Evolutionary conservation across 2,797 vertebrate genomes (phyloP).

Genomic region (Myripristis jacobus): DNA sequence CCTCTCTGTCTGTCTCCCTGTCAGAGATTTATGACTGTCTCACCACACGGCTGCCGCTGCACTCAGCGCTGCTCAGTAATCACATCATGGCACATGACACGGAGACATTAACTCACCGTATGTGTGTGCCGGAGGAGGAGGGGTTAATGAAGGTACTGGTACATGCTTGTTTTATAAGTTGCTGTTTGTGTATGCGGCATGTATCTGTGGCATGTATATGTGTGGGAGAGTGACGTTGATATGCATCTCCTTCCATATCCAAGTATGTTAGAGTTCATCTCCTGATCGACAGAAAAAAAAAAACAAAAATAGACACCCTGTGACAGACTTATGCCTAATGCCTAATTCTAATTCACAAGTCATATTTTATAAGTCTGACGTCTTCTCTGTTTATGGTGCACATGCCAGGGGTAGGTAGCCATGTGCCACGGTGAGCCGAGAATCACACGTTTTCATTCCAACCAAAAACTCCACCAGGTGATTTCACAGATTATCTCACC

Average conservation of each 20-base stretch:
- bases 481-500: too few relatives aligned
- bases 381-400: constrained; percentile 44
- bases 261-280: constrained; percentile 12
- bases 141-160: neutral
- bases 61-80: constrained; percentile 51
- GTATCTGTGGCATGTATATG: neutral
- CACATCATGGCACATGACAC: constrained; percentile 38
- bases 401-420: too few relatives aligned
- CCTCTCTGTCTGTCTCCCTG: constrained; percentile 37
- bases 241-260: constrained; percentile 15
- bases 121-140: neutral
- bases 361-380: constrained; percentile 40
- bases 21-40: constrained; percentile 57
- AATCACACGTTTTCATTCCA: too few relatives aligned
- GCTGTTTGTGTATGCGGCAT: constrained; percentile 1
- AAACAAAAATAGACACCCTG: too few relatives aligned
- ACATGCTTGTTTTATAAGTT: neutral
- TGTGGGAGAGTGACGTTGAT: neutral
- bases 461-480: too few relatives aligned
- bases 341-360: constrained; percentile 39
- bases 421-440: too few relatives aligned
- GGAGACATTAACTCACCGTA: constrained; percentile 20
- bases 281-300: too few relatives aligned
- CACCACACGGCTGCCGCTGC: constrained; percentile 34
- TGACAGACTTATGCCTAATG: neutral